Evolutionary conservation across 2,797 vertebrate genomes (phyloP).

Genomic region (Ptychadena robeensis): DNA sequence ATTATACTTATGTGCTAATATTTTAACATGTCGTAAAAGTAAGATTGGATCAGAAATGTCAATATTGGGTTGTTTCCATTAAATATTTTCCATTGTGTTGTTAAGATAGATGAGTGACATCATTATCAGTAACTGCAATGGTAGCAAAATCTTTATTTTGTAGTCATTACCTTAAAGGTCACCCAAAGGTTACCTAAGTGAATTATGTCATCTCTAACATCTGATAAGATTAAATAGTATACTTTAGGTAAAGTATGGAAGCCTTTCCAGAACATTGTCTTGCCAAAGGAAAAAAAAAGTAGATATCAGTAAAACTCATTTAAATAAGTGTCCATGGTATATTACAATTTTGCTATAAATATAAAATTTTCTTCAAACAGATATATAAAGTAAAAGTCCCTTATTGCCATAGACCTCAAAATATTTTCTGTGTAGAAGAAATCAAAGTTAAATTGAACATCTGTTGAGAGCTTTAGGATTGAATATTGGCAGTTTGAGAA

Average conservation of each 20-base stretch:
- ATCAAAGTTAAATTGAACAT: too few relatives aligned
- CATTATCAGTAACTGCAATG: constrained; percentile 15
- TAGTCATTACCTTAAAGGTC: constrained; percentile 34
- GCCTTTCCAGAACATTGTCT: neutral
- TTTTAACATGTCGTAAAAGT: neutral
- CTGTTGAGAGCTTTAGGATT: too few relatives aligned
- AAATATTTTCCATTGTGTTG: neutral
- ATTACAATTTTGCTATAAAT: too few relatives aligned
- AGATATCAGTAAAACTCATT: neutral
- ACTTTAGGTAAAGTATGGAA: constrained; percentile 2
- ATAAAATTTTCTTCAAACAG: too few relatives aligned
- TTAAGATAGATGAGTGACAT: constrained; percentile 25
- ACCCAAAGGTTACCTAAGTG: constrained; percentile 21
- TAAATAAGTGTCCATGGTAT: neutral
- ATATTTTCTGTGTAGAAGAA: too few relatives aligned
- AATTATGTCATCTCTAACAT: constrained; percentile 29
- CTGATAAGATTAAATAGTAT: constrained; percentile 23
- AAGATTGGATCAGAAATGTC: neutral
- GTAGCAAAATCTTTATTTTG: constrained; percentile 23
- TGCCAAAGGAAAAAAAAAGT: neutral
- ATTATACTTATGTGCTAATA: neutral
- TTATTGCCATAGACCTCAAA: too few relatives aligned
- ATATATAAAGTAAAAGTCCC: too few relatives aligned
- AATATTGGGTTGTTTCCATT: neutral
- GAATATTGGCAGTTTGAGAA: too few relatives aligned